Evolutionary conservation across 2,113 vertebrate genomes (phyloP).

Genomic region (Puffinus mauretanicus): DNA sequence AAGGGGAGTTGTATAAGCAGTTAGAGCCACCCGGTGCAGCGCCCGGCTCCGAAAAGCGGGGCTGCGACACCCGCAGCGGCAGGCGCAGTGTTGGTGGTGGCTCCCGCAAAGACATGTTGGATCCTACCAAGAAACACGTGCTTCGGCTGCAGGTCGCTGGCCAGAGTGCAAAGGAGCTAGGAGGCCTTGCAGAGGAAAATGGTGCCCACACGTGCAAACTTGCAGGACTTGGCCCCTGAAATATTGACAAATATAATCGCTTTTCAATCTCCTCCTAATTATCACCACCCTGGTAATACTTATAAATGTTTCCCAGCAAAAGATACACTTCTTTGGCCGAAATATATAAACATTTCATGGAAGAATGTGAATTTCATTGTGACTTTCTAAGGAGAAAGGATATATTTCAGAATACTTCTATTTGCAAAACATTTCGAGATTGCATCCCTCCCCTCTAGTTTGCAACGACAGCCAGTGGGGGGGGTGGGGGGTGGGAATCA

Average conservation of each 20-base stretch:
- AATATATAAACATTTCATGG: background rate
- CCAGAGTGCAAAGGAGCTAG: background rate
- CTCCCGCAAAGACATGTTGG: accelerated
- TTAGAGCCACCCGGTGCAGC: background rate
- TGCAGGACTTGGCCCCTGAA: background rate
- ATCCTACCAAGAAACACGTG: accelerated
- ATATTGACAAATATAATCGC: background rate
- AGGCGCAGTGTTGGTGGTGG: accelerated
- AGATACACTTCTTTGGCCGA: background rate
- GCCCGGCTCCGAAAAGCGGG: accelerated
- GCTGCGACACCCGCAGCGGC: accelerated
- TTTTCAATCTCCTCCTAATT: background rate
- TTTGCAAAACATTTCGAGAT: background rate
- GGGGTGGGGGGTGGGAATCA: accelerated
- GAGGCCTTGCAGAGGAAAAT: background rate
- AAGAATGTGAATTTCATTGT: background rate
- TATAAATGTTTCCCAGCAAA: background rate
- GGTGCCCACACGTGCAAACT: background rate
- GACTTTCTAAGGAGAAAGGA: background rate
- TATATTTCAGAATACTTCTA: background rate
- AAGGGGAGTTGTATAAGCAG: background rate
- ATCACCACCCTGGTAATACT: background rate
- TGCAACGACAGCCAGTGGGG: accelerated
- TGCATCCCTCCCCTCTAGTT: background rate
- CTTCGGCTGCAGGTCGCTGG: background rate